Conservation (phyloP, 2,797 vertebrate species). For the Mareca strepera region DNA sequence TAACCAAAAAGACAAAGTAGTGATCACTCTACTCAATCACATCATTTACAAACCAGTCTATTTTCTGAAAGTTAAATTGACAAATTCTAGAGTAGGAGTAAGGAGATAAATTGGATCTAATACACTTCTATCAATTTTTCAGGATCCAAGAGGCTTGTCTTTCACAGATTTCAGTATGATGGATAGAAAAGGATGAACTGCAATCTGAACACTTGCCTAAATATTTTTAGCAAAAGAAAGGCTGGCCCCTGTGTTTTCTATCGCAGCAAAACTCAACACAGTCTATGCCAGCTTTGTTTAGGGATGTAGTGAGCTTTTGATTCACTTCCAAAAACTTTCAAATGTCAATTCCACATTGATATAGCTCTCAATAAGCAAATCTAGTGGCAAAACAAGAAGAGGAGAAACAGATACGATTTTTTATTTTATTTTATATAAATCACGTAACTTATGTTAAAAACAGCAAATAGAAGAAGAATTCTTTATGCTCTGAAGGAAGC, state of each 20-base stretch:
- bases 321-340: background rate
- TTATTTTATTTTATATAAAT: background rate
- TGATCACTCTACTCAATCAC: background rate
- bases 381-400: background rate
- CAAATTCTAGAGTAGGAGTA: background rate
- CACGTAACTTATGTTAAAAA: background rate
- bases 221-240: background rate
- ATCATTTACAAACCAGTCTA: background rate
- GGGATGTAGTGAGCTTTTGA: background rate
- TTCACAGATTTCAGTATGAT: background rate
- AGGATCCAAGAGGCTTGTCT: background rate
- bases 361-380: background rate
- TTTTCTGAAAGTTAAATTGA: background rate
- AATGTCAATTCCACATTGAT: background rate
- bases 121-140: background rate
- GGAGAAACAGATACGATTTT: background rate
- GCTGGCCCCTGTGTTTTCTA: background rate
- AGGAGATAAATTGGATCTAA: background rate
- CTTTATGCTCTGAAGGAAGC: background rate
- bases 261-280: background rate
- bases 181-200: background rate
- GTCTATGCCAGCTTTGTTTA: background rate
- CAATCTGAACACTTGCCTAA: background rate
- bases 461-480: background rate
- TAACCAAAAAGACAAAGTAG: background rate